Evolutionary conservation across 2,797 vertebrate genomes (phyloP).

Genomic region (Takifugu ocellatus): DNA sequence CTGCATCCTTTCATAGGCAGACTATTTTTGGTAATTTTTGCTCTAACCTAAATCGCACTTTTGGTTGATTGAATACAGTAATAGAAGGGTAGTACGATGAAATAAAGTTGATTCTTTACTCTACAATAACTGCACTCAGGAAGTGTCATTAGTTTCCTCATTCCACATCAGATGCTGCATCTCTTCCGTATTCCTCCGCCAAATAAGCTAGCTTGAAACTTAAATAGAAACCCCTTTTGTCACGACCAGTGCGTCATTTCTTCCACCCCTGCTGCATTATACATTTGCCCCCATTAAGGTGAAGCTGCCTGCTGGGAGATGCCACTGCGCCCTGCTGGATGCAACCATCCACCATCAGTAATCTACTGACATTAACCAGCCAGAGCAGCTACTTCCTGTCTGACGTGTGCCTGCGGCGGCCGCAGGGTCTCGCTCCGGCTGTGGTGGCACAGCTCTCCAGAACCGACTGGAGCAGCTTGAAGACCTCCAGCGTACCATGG

Average conservation of each 20-base stretch:
- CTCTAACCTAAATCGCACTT: too few relatives aligned
- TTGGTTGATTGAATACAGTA: too few relatives aligned
- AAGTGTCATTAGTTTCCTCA: too few relatives aligned
- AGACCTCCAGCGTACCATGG: slow-evolving; percentile 7
- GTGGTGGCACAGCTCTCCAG: slow-evolving; percentile 12
- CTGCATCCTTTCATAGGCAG: too few relatives aligned
- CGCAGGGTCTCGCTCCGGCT: slow-evolving; percentile 13
- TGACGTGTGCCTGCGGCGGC: slow-evolving; percentile 19
- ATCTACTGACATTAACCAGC: slow-evolving; percentile 60
- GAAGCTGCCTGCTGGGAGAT: slow-evolving; percentile 35
- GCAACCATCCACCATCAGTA: slow-evolving; percentile 44
- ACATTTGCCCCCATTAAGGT: slow-evolving; percentile 34
- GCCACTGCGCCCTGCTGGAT: slow-evolving; percentile 52
- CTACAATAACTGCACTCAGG: too few relatives aligned
- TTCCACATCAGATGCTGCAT: too few relatives aligned
- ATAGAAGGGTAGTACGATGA: too few relatives aligned
- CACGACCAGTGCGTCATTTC: slow-evolving; percentile 17
- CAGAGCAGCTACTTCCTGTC: slow-evolving; percentile 46
- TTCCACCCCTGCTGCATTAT: slow-evolving; percentile 36
- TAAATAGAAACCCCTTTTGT: slow-evolving; percentile 16
- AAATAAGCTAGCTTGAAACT: too few relatives aligned
- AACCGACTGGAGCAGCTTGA: slow-evolving; percentile 11
- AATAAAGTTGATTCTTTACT: too few relatives aligned
- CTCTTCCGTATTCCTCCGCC: too few relatives aligned
- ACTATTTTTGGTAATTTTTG: too few relatives aligned